Percentiles rank a stretch among this genome's conserved stretches.
Evolutionary conservation across 2,113 vertebrate species (phyloP).

Genomic region (Panurus biarmicus): DNA sequence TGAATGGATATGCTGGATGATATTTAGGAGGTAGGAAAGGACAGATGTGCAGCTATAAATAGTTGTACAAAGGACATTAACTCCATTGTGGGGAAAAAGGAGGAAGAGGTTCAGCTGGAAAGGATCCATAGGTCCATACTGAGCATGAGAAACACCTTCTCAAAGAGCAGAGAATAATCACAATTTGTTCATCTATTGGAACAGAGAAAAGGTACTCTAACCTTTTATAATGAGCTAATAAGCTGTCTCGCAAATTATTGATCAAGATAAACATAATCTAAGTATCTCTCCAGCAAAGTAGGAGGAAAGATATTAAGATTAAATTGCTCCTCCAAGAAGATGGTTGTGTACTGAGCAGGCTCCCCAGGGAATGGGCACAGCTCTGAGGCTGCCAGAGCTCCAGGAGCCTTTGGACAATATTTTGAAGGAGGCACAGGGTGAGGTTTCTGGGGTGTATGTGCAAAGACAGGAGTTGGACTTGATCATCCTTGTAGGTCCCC

Average conservation of each 20-base stretch:
- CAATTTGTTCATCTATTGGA: background rate
- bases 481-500: too few relatives aligned
- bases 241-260: background rate
- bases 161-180: background rate
- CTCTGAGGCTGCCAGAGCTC: background rate
- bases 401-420: fast-evolving
- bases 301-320: background rate
- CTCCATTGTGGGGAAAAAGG: background rate
- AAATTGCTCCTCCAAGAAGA: background rate
- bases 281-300: background rate
- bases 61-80: background rate
- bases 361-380: background rate
- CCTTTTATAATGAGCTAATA: too few relatives aligned
- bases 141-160: background rate
- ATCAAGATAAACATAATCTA: background rate
- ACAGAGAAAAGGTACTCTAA: background rate
- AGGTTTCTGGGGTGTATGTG: too few relatives aligned
- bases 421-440: background rate
- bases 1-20: background rate
- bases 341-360: fast-evolving
- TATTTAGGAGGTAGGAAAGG: background rate
- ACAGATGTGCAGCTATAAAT: background rate
- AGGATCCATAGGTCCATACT: too few relatives aligned
- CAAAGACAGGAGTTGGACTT: background rate
- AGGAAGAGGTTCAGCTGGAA: background rate